Evolutionary conservation across 2,113 vertebrate species (phyloP), one percentile per base, ranked within the genome.

Genomic region (Prolemur simus): DNA sequence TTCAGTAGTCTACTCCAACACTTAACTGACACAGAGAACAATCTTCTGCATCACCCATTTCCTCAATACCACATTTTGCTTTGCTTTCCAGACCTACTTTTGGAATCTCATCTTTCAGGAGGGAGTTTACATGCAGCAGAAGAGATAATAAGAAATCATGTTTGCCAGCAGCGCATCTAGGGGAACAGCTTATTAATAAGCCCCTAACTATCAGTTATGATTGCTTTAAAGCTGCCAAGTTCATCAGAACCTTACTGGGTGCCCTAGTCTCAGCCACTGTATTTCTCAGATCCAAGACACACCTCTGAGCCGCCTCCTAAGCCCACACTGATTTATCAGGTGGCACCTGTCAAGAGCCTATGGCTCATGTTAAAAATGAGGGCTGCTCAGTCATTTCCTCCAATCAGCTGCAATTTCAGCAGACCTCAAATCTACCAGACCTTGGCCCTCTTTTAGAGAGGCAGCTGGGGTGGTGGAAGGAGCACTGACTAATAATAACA

Each of bases 201-300:
- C 58, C 39, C 37, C n/a, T 42, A 84, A 23, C 11, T 66, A 39
- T 45, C 39, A 83, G n/a, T 69, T 32, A 12, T 49, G 27, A 56
- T 54, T 66, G 68, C 8, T 58, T 93, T n/a, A 69, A n/a, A 77
- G 34, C 7, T 39, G 1, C 0, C 37, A 17, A 15, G 32, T 60
- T 73, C 91, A 27, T 14, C 0, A 0, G 56, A 32, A 47, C 0
- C 76, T 45, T 60, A 9, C 0, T 14, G 12, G 0, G 23, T 29
- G 15, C 25, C 45, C 93, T 56, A 1, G 52, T 0, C 0, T 54
- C n/a, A 42, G 49, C 8, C 2, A 3, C n/a, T 4, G 0, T 0
- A 5, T 56, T 91, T 80, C 45, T 87, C 60, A 10, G 37, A 39
- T 13, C 56, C 25, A 32, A 3, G 0, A 32, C 29, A 69, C 5